Evolutionary conservation across 2,888 invertebrate genomes (phyloP), one percentile per base, ranked within the genome.

Genomic region (Eristalis intricaria): DNA sequence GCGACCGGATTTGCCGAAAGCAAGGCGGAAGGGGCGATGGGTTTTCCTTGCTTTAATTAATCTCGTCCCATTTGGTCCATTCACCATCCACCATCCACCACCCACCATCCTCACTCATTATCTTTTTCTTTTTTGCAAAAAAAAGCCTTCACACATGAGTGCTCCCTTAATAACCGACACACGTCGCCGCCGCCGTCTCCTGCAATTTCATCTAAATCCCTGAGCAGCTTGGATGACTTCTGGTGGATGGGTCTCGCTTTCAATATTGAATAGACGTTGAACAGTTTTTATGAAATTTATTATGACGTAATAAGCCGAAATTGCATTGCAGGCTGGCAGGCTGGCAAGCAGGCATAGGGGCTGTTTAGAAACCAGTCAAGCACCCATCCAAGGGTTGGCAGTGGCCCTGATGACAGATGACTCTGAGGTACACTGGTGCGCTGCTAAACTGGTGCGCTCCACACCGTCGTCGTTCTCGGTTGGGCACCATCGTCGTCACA

Each of bases 121-220:
- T 79, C 65, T 80, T 71, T 63, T 68, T 86, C 22, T 69, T 26
- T 26, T 4, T 5, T 29, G 1, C 4, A 32, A 32, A 32, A 65
- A 78, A 86, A 80, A 76, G 68, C 23, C 79, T 60, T 84, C 79
- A 32, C 87, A 84, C 79, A 84, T 87, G 87, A 87, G 87, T 84
- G 84, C 84, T 80, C 64, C 76, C 76, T 76, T 87, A 84, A 87
- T 87, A 87, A 87, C 87, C 79, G 87, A 50, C 84, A 87, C 87
- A 87, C 83, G 86, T 83, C 82, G 75, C 19, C 43, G 19, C n/a
- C 43, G 43, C n/a, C 63, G 29, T 60, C 69, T 70, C 35, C 50
- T 65, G 70, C 73, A 71, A 66, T 78, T 86, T 69, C 61, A 74
- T 65, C 64, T 43, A 64, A 75, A 70, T 70, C 60, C 50, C 63